These are phyloP conservation scores for Doryteuthis pealeii DNA, from an alignment of 1,140 invertebrate species.

Conservation along the genomic window DNA sequence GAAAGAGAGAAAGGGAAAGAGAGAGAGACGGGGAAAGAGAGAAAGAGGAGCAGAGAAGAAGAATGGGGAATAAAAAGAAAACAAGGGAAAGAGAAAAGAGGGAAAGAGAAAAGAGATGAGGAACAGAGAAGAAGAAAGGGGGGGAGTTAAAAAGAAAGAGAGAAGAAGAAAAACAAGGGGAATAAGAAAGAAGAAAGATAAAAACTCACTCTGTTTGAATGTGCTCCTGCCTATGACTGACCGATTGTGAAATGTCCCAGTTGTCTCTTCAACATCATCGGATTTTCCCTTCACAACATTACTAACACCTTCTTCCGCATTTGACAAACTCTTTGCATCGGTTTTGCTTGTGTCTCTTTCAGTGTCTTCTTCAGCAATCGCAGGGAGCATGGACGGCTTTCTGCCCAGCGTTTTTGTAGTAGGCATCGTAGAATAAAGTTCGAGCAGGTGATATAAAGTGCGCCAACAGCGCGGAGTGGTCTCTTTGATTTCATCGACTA, in stretches of 20 bases:
- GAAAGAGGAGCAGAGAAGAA: too few species aligned
- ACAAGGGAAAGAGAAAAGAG: too few species aligned
- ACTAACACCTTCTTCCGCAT: neutral
- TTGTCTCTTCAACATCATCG: constrained; percentile 24
- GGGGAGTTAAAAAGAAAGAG: too few species aligned
- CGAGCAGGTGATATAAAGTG: constrained; percentile 88
- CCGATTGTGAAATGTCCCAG: constrained; percentile 23
- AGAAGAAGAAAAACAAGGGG: too few species aligned
- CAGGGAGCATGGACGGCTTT: constrained; percentile 55
- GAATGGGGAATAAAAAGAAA: too few species aligned
- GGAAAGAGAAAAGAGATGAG: too few species aligned
- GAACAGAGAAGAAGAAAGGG: too few species aligned
- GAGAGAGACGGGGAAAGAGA: too few species aligned
- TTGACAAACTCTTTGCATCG: constrained; percentile 19
- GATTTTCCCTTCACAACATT: neutral
- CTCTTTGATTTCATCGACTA: constrained; percentile 60
- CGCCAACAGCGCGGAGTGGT: constrained; percentile 86
- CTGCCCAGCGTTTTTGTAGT: constrained; percentile 85
- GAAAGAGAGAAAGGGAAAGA: too few species aligned
- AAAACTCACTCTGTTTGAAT: constrained; percentile 53
- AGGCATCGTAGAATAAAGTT: constrained; percentile 90
- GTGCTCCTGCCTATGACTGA: constrained; percentile 48
- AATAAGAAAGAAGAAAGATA: too few species aligned
- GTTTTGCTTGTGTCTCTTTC: constrained; percentile 33
- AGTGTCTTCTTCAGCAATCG: constrained; percentile 44